Conservation (phyloP, 2,797 vertebrate species). For the Tokudaia tokunoshimensis region DNA sequence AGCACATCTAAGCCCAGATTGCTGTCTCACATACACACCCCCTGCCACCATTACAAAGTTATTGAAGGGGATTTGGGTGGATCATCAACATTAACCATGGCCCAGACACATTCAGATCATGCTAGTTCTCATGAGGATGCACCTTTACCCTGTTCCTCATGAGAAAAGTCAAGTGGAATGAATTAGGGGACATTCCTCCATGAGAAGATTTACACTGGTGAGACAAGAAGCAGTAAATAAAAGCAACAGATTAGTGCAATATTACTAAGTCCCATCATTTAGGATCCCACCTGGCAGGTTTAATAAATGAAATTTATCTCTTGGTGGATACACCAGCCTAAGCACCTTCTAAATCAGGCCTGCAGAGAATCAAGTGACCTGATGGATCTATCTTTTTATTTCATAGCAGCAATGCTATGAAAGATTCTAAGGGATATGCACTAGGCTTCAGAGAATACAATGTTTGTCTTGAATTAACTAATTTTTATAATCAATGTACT, state of each 20-base stretch:
- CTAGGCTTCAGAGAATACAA: conserved; percentile 81
- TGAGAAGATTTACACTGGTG: conserved; percentile 82
- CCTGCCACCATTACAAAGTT: not conserved
- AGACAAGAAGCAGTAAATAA: conserved; percentile 84
- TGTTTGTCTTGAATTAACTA: conserved; percentile 88
- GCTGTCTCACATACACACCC: not conserved
- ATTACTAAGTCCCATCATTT: conserved; percentile 83
- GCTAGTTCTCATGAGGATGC: conserved; percentile 17
- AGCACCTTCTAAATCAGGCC: conserved; percentile 85
- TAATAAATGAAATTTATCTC: conserved; percentile 83
- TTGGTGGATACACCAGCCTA: conserved; percentile 75
- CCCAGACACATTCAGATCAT: conserved; percentile 1
- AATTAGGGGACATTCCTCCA: conserved; percentile 76
- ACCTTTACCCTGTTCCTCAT: conserved; percentile 5
- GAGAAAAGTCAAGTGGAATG: conserved; percentile 79
- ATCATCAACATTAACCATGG: not conserved
- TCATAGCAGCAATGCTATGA: conserved; percentile 73
- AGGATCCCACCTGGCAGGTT: conserved; percentile 78
- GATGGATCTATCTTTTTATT: conserved; percentile 80
- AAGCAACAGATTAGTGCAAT: conserved; percentile 81
- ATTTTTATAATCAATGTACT: conserved; percentile 88
- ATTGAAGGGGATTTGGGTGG: not conserved
- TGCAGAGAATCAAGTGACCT: conserved; percentile 75
- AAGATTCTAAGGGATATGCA: conserved; percentile 83
- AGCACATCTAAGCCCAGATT: not conserved